Evolutionary conservation across 2,797 vertebrate species (phyloP), one percentile per base, ranked within the genome.

Genomic region (Rallus crepitans): DNA sequence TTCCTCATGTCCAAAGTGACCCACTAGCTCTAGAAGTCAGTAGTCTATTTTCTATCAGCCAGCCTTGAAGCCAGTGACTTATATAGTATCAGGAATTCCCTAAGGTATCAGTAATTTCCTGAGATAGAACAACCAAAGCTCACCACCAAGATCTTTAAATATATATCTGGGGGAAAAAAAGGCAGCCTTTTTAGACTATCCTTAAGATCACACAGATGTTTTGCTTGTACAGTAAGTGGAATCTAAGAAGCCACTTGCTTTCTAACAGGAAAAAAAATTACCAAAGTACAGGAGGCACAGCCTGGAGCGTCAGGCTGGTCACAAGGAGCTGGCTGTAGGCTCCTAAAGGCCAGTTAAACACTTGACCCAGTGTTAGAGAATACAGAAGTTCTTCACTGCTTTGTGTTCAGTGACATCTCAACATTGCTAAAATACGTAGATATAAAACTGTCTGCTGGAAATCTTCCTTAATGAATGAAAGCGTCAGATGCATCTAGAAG

Each of bases 381-480:
- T 18, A 82, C 5, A n/a, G 21, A 65, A 65, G 16, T 59, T 64
- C 5, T 37, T 79, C 3, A 1, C 56, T 78, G 39, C 33, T 69
- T 87, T 94, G 59, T 82, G 91, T 91, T 72, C 57, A 37, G 28
- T 60, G 78, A 63, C 39, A 60, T 94, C 55, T 87, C 55, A 83
- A 73, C 64, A 45, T 87, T 87, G 50, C 24, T 82, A 91, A 94
- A 92, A 89, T 52, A 91, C 47, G 57, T 60, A 83, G 40, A 56
- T 80, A 90, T 14, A 52, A 93, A 94, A 82, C 33, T 30, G 6
- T 90, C 92, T 88, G 37, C 52, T 85, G 79, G 71, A 93, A 94
- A 93, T 73, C 39, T 89, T 95, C 17, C 68, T 69, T 96, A 95
- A 94, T 82, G 77, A 95, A 60, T 42, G 79, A 86, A 89, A 95